Percentiles rank a stretch among this genome's conserved stretches.
phyloP scores from a whole-genome alignment of 2,113 vertebrate genomes.

The Dolichotis patagonum region DNA sequence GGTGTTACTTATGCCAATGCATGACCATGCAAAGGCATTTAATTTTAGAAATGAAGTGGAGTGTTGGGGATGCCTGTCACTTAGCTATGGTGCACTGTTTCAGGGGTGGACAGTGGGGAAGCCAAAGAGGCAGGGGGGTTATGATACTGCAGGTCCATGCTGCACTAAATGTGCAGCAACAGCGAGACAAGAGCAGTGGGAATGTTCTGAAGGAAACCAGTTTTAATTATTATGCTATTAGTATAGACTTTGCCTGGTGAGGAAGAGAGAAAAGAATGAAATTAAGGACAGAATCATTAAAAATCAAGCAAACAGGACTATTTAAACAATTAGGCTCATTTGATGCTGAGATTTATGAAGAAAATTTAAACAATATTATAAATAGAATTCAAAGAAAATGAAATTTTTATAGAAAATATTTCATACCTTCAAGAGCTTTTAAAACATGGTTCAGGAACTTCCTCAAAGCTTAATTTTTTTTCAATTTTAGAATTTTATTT shows the following conservation, averaged over 20 bases:
- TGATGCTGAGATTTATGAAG: constrained; percentile 79
- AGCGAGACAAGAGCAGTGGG: constrained; percentile 2
- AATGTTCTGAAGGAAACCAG: not conserved
- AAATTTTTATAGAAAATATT: constrained; percentile 78
- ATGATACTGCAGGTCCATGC: not conserved
- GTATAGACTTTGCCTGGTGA: not conserved
- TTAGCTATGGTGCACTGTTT: constrained; percentile 63
- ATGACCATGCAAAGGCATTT: not conserved
- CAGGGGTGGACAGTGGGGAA: not conserved
- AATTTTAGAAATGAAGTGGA: constrained; percentile 66
- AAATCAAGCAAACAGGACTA: constrained; percentile 80
- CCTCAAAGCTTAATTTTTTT: constrained; percentile 71
- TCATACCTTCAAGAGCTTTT: constrained; percentile 78
- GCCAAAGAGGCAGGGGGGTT: not conserved
- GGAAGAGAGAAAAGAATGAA: not conserved
- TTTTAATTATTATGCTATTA: not conserved
- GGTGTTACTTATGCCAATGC: constrained; percentile 49
- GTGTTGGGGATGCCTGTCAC: constrained; percentile 76
- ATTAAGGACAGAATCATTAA: constrained; percentile 80
- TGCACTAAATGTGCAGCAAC: constrained; percentile 29
- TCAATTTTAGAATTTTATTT: constrained; percentile 83
- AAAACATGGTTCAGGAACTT: constrained; percentile 79
- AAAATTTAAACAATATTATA: constrained; percentile 77
- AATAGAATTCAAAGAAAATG: constrained; percentile 45
- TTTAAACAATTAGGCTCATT: constrained; percentile 74